Conservation (phyloP, 1,140 invertebrate species). For the Amphibalanus amphitrite region DNA sequence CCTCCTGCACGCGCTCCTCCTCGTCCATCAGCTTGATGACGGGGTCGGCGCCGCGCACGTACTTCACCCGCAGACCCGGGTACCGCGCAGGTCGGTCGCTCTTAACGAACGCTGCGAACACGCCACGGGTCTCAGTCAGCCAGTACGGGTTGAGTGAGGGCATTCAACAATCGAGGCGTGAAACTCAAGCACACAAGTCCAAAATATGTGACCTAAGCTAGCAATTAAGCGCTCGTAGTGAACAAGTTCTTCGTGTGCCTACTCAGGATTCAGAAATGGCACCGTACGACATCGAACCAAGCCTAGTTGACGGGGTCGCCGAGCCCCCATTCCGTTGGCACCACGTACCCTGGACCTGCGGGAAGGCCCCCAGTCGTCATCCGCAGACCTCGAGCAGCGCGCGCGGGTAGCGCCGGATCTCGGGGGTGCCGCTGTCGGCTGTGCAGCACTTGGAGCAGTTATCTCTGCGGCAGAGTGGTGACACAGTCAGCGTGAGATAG, state of each 20-base stretch:
- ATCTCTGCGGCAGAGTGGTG: constrained; percentile 11
- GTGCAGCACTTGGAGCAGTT: constrained; percentile 20
- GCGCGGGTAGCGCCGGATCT: constrained; percentile 21
- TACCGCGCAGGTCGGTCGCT: constrained; percentile 69
- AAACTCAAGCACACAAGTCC: no score
- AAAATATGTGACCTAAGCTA: no score
- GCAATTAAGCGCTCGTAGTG: no score
- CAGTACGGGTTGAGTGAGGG: no score
- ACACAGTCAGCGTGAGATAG: no score
- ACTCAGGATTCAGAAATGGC: no score
- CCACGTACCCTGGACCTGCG: constrained; percentile 23
- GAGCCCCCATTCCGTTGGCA: no score
- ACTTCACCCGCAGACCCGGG: constrained; percentile 71
- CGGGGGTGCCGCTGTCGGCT: constrained; percentile 18
- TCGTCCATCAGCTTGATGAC: constrained; percentile 75
- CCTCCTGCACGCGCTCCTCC: constrained; percentile 57
- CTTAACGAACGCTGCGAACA: constrained; percentile 61
- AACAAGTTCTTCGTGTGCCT: no score
- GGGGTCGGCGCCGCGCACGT: constrained; percentile 77
- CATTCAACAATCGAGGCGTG: no score
- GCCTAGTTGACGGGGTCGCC: no score
- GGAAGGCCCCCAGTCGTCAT: constrained; percentile 26
- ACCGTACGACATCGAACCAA: no score
- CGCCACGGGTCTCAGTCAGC: no score
- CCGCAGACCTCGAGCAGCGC: constrained; percentile 25